Percentiles rank a stretch among this genome's conserved stretches.
Conservation (phyloP, 2,888 invertebrate species). For the Apodemia zela region DNA sequence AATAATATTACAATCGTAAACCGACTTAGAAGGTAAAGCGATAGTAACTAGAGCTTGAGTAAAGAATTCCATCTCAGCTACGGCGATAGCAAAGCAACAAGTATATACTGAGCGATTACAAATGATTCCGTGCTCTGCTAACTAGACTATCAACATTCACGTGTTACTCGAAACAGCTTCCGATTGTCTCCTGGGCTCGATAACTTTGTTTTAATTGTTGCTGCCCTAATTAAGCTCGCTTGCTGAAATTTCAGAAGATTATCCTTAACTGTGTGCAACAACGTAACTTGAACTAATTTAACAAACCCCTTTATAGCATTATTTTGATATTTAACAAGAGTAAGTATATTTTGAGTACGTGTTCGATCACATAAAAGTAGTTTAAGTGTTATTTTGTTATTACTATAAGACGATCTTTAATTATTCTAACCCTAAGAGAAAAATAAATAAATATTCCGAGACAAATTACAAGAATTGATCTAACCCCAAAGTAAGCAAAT, state of each 20-base stretch:
- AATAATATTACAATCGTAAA: no score
- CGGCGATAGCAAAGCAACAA: no score
- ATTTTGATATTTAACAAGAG: neutral
- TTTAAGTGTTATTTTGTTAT: no score
- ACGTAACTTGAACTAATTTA: neutral
- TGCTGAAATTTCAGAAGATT: neutral
- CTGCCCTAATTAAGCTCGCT: constrained; percentile 11
- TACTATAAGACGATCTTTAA: no score
- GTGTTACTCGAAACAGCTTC: constrained; percentile 11
- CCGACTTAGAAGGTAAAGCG: no score
- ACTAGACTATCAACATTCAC: neutral
- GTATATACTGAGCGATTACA: neutral
- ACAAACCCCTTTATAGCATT: neutral
- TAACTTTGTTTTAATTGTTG: constrained; percentile 14
- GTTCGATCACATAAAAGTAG: no score
- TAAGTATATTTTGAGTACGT: neutral
- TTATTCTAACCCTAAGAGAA: neutral
- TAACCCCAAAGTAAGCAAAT: no score
- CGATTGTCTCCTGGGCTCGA: constrained; percentile 5
- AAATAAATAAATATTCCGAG: no score
- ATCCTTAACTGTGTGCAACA: neutral
- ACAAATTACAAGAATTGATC: no score
- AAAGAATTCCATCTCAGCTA: no score
- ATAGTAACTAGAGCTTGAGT: no score
- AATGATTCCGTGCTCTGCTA: neutral